Evolutionary conservation across 2,797 vertebrate genomes (phyloP).

Genomic region (Anisognathus igniventris): DNA sequence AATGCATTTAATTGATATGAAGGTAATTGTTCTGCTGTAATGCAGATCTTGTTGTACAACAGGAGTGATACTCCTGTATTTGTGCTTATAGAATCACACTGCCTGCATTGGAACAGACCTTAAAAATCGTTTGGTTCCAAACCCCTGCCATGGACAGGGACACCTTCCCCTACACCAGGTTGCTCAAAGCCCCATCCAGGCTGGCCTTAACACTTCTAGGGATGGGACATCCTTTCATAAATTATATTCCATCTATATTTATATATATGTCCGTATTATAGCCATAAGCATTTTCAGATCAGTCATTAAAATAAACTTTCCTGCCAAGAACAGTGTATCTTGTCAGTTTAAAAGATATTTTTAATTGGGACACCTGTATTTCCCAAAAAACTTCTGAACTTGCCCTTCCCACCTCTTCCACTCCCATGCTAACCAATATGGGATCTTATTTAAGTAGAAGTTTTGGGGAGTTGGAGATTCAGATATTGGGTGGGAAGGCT

Average conservation of each 20-base stretch:
- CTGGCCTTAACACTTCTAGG: not conserved
- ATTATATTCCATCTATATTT: not conserved
- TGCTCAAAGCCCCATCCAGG: not conserved
- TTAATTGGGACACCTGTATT: not conserved
- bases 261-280: not conserved
- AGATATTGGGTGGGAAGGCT: not conserved
- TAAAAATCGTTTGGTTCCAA: not conserved
- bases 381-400: not conserved
- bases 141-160: not conserved
- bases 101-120: not conserved
- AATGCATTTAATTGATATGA: not conserved
- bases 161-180: not conserved
- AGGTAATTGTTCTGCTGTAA: not conserved
- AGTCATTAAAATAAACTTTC: not conserved
- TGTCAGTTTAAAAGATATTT: not conserved
- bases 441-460: not conserved
- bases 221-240: not conserved
- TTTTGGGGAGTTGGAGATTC: no score
- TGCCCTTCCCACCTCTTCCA: not conserved
- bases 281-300: not conserved
- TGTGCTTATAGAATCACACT: not conserved
- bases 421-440: not conserved
- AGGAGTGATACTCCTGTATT: not conserved
- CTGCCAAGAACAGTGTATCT: not conserved
- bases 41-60: not conserved